Conservation (phyloP, 2,888 invertebrate species). For the Aradus depressus region DNA sequence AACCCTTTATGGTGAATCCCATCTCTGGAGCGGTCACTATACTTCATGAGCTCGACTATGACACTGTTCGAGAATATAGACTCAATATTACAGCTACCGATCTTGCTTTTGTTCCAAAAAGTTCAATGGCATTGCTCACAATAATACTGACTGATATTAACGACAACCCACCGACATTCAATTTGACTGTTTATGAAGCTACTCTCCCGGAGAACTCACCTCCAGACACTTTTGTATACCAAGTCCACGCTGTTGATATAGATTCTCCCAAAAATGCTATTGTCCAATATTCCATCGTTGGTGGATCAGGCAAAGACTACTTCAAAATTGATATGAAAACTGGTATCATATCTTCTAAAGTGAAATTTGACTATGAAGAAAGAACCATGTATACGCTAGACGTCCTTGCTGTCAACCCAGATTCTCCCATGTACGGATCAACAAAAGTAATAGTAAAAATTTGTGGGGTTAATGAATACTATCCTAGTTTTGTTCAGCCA, state of each 20-base stretch:
- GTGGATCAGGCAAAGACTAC: slow-evolving; percentile 58
- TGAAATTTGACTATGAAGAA: slow-evolving; percentile 80
- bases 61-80: slow-evolving; percentile 69
- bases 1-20: slow-evolving; percentile 68
- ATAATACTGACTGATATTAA: slow-evolving; percentile 85
- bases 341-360: slow-evolving; percentile 63
- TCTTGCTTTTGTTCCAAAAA: slow-evolving; percentile 66
- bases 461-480: slow-evolving; percentile 79
- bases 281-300: slow-evolving; percentile 69
- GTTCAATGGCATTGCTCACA: slow-evolving; percentile 67
- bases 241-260: slow-evolving; percentile 65
- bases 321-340: slow-evolving; percentile 67
- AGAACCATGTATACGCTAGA: slow-evolving; percentile 59
- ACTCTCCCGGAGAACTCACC: slow-evolving; percentile 74
- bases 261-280: slow-evolving; percentile 82
- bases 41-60: slow-evolving; percentile 71
- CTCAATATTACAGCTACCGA: slow-evolving; percentile 81
- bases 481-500: slow-evolving; percentile 75
- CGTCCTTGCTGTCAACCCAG: slow-evolving; percentile 77
- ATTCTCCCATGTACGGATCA: slow-evolving; percentile 64
- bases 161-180: slow-evolving; percentile 82
- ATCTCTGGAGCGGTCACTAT: slow-evolving; percentile 70
- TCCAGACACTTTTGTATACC: slow-evolving; percentile 59
- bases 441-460: slow-evolving; percentile 63
- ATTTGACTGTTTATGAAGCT: slow-evolving; percentile 62